Conservation (phyloP, 2,888 invertebrate species). For the Dryadula phaetusa region DNA sequence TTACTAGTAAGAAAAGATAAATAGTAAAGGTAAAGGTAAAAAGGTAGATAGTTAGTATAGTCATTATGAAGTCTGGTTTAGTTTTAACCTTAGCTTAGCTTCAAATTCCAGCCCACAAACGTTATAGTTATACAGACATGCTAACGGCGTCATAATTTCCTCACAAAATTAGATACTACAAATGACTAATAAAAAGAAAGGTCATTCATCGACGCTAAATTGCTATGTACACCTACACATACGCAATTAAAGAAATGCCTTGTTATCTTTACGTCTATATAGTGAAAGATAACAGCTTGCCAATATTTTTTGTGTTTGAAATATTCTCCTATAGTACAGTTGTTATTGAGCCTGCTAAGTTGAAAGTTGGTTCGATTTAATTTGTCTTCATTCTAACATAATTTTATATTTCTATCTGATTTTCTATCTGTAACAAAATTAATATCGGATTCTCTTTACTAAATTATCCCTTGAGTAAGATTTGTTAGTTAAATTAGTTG, state of each 20-base stretch:
- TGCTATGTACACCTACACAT: not conserved
- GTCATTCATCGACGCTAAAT: conserved; percentile 9
- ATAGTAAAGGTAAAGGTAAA: no score
- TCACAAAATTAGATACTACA: conserved; percentile 7
- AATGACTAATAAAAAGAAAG: conserved; percentile 17
- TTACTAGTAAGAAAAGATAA: no score
- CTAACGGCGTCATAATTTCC: not conserved
- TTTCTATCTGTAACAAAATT: no score
- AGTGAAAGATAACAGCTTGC: not conserved
- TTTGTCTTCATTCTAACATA: not conserved
- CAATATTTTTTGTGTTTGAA: not conserved
- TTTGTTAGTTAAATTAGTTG: no score
- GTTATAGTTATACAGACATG: not conserved
- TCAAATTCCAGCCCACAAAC: no score
- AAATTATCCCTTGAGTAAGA: no score
- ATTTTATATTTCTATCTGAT: no score
- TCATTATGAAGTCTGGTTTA: no score
- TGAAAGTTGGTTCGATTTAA: not conserved
- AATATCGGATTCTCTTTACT: no score
- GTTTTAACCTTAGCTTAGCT: no score
- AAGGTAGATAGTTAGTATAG: no score
- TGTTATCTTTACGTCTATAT: conserved; percentile 9
- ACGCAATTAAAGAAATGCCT: conserved; percentile 1
- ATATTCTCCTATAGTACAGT: not conserved
- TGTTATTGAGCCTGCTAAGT: not conserved